phyloP scores from a whole-genome alignment of 2,888 invertebrate species.

The Archips crataeganus region DNA sequence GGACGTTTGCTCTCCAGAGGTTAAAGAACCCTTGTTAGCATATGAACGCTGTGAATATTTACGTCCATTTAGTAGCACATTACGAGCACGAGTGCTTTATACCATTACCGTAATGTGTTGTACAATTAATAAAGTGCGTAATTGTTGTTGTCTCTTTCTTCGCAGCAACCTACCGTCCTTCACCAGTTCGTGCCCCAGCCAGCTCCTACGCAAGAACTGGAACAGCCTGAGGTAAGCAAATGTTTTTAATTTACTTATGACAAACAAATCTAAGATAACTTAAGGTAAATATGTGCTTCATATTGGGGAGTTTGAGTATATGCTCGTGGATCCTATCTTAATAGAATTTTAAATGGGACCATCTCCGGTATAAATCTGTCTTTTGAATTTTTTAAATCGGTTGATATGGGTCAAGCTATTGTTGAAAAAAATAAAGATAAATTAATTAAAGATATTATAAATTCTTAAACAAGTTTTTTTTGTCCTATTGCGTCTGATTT shows the following conservation, averaged over 20 bases:
- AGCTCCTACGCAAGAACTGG: slow-evolving; percentile 79
- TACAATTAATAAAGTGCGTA: slow-evolving; percentile 34
- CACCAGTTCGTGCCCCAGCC: slow-evolving; percentile 81
- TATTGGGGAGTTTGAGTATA: too few relatives aligned
- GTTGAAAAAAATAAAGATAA: too few relatives aligned
- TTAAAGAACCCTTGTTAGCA: slow-evolving; percentile 61
- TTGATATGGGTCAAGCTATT: too few relatives aligned
- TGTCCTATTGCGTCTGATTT: background rate
- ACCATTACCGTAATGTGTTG: slow-evolving; percentile 32
- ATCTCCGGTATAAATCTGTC: too few relatives aligned
- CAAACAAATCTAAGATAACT: background rate
- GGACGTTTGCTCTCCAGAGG: slow-evolving; percentile 57
- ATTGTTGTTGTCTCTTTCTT: slow-evolving; percentile 45
- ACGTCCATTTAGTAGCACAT: slow-evolving; percentile 42
- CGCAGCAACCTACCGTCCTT: slow-evolving; percentile 72
- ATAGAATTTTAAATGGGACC: background rate
- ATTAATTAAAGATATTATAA: too few relatives aligned
- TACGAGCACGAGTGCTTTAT: slow-evolving; percentile 29
- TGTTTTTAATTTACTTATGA: background rate
- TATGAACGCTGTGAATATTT: slow-evolving; percentile 54
- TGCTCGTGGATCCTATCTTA: background rate
- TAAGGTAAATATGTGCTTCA: too few relatives aligned
- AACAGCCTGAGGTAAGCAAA: slow-evolving; percentile 75
- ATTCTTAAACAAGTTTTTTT: background rate
- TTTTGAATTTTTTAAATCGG: too few relatives aligned